Evolutionary conservation across 2,113 vertebrate species (phyloP).

Genomic region (Numida meleagris): DNA sequence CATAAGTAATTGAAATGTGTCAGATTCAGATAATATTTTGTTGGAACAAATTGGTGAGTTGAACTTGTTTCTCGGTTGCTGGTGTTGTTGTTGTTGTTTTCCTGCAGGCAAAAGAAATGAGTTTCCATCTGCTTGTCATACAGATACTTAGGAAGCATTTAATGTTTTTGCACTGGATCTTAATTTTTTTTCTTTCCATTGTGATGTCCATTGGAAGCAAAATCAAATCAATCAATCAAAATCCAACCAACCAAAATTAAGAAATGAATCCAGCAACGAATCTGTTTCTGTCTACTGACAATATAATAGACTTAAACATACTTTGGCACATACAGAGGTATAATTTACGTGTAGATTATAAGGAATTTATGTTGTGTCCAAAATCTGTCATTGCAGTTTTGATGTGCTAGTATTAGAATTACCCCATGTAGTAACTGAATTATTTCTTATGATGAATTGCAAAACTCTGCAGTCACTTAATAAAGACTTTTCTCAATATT

Average conservation of each 20-base stretch:
- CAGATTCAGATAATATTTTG: conserved; percentile 32
- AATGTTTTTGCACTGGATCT: not conserved
- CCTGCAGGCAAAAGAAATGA: not conserved
- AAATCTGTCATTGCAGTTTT: not conserved
- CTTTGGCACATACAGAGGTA: not conserved
- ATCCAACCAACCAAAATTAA: not conserved
- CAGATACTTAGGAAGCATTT: not conserved
- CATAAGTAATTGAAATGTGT: conserved; percentile 53
- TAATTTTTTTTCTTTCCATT: not conserved
- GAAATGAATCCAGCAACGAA: not conserved
- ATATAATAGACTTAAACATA: not conserved
- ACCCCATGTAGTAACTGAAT: not conserved
- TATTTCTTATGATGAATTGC: not conserved
- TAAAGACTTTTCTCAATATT: not conserved
- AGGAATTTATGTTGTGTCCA: not conserved
- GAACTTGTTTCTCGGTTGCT: not conserved
- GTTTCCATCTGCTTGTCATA: not conserved
- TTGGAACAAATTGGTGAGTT: conserved; percentile 47
- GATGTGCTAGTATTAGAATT: not conserved
- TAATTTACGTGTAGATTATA: not conserved
- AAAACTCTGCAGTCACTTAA: not conserved
- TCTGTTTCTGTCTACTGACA: not conserved
- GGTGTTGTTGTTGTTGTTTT: not conserved
- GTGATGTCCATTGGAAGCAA: not conserved
- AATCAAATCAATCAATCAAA: not conserved